phyloP scores from a whole-genome alignment of 2,113 vertebrate genomes.

The Thermophis baileyi region DNA sequence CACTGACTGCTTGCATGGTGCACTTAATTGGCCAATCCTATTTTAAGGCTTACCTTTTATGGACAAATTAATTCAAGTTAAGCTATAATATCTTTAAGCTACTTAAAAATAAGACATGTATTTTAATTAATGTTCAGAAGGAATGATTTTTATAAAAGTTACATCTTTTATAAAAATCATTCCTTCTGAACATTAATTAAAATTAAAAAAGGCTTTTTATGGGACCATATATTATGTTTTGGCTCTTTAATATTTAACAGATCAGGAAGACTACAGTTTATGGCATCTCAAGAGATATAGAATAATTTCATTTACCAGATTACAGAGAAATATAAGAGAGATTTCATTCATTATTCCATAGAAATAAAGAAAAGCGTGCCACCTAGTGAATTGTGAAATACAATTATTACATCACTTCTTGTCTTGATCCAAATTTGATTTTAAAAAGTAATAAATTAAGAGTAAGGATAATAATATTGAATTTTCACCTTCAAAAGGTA shows the following conservation, averaged over 20 bases:
- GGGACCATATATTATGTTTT: background rate
- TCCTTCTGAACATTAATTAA: no score
- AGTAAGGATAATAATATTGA: background rate
- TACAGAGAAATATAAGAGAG: background rate
- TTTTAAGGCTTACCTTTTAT: background rate
- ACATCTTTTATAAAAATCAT: no score
- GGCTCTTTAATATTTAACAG: background rate
- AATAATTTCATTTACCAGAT: background rate
- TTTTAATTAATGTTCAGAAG: background rate
- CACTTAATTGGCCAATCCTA: background rate
- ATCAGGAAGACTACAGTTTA: background rate
- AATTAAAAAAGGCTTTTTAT: background rate
- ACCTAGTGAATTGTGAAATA: background rate
- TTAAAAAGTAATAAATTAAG: background rate
- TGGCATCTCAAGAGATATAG: background rate
- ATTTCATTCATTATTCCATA: background rate
- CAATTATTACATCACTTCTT: background rate
- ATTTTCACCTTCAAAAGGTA: background rate
- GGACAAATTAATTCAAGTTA: background rate
- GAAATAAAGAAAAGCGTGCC: background rate
- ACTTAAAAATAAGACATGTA: background rate
- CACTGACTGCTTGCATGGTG: background rate
- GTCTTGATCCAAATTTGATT: background rate
- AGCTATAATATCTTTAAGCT: background rate
- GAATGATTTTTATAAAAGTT: background rate